Conservation (phyloP, 2,888 invertebrate species). For the Patella caerulea region DNA sequence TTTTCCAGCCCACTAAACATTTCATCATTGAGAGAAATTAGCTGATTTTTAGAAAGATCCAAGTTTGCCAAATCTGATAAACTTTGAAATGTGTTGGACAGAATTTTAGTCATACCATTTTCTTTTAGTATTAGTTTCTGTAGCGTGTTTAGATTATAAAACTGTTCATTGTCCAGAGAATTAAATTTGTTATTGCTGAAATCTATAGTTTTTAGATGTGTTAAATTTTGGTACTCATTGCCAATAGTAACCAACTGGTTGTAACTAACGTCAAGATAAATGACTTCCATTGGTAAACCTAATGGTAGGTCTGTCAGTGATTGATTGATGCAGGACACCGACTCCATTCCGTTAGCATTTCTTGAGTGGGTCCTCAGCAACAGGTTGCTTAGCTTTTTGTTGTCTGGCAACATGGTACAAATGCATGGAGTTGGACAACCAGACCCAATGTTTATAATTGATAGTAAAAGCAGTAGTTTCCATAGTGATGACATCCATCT, state of each 20-base stretch:
- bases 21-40: constrained; percentile 20
- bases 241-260: constrained; percentile 21
- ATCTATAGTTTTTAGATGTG: constrained; percentile 26
- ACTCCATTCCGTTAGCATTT: too few relatives aligned
- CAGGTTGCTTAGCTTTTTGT: not conserved
- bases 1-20: constrained; percentile 23
- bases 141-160: constrained; percentile 11
- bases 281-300: constrained; percentile 35
- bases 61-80: constrained; percentile 27
- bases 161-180: not conserved
- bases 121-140: constrained; percentile 16
- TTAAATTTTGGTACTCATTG: constrained; percentile 29
- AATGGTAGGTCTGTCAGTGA: constrained; percentile 39
- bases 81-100: constrained; percentile 24
- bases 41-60: constrained; percentile 33
- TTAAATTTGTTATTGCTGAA: constrained; percentile 31
- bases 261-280: constrained; percentile 27
- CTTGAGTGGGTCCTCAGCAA: not conserved
- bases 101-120: constrained; percentile 24
- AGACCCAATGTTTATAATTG: not conserved
- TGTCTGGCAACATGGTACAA: not conserved
- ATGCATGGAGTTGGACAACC: not conserved
- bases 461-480: not conserved
- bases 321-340: constrained; percentile 36
- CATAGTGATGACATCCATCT: not conserved